Conservation (phyloP, 2,888 invertebrate genomes). For the Macroteleia sp. region DNA sequence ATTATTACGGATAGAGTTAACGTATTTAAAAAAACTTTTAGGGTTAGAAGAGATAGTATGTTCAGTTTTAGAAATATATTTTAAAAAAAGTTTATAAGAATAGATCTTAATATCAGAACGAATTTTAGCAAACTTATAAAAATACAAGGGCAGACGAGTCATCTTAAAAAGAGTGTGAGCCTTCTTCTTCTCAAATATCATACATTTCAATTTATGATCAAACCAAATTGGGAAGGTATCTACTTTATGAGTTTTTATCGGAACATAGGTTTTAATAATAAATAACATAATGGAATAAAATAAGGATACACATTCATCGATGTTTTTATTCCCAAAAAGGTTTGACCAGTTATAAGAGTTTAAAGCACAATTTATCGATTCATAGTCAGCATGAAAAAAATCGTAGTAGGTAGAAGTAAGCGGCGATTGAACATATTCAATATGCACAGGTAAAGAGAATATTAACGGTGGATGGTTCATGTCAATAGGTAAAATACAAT, state of each 20-base stretch:
- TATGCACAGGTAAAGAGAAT: neutral
- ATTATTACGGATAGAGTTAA: neutral
- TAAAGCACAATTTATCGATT: neutral
- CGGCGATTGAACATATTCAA: too few species aligned
- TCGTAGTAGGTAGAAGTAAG: neutral
- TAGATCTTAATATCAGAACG: neutral
- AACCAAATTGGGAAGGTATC: slow-evolving; percentile 12
- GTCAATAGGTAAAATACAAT: neutral
- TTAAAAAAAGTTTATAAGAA: neutral
- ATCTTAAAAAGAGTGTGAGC: slow-evolving; percentile 6
- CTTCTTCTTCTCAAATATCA: slow-evolving; percentile 10
- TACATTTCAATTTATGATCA: neutral
- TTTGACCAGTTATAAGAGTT: neutral
- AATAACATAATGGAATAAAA: neutral
- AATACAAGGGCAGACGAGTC: neutral
- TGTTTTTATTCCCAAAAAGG: neutral
- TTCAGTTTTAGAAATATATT: neutral
- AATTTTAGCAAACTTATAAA: neutral
- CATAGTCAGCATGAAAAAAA: neutral
- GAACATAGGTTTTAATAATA: neutral
- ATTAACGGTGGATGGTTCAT: neutral
- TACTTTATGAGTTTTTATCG: neutral
- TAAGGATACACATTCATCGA: neutral
- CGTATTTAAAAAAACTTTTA: neutral
- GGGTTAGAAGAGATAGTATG: neutral